Evolutionary conservation across 35 echinoderm and acorn worm genomes (phyloP).

Genomic region (Apostichopus japonicus): DNA sequence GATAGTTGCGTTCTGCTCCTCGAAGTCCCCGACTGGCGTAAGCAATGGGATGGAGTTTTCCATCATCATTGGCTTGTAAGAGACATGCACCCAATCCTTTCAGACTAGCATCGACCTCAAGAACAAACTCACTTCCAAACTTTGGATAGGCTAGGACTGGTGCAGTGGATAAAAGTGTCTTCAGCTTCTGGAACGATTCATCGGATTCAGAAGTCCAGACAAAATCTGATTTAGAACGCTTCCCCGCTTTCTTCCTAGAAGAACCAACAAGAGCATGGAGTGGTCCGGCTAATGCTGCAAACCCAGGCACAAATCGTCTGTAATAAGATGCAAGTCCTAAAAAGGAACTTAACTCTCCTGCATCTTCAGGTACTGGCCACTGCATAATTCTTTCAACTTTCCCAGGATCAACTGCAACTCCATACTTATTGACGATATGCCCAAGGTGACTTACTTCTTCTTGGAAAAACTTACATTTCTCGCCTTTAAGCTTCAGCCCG

Average conservation of each 20-base stretch:
- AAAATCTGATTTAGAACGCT: background rate
- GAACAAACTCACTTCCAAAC: constrained; percentile 5
- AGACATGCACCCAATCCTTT: constrained; percentile 59
- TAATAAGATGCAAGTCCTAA: constrained; percentile 68
- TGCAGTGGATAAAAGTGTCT: constrained; percentile 14
- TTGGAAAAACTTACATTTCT: constrained; percentile 28
- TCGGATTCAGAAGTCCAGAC: constrained; percentile 31
- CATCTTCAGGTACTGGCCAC: constrained; percentile 40
- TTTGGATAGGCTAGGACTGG: constrained; percentile 24
- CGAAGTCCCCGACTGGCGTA: constrained; percentile 14
- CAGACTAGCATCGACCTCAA: constrained; percentile 48
- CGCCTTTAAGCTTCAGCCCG: background rate
- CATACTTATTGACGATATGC: constrained; percentile 40
- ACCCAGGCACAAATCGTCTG: constrained; percentile 19
- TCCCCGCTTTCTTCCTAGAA: background rate
- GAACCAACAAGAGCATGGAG: too few species aligned
- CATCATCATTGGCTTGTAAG: constrained; percentile 3
- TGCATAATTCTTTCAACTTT: constrained; percentile 43
- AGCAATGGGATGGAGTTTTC: constrained; percentile 13
- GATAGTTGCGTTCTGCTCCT: constrained; percentile 41
- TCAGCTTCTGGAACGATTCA: background rate
- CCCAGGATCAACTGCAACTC: constrained; percentile 43
- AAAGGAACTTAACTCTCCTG: constrained; percentile 34
- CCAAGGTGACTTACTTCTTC: constrained; percentile 45
- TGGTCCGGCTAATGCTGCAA: background rate